Evolutionary conservation across 2,113 vertebrate species (phyloP).

Genomic region (Thermophis baileyi): DNA sequence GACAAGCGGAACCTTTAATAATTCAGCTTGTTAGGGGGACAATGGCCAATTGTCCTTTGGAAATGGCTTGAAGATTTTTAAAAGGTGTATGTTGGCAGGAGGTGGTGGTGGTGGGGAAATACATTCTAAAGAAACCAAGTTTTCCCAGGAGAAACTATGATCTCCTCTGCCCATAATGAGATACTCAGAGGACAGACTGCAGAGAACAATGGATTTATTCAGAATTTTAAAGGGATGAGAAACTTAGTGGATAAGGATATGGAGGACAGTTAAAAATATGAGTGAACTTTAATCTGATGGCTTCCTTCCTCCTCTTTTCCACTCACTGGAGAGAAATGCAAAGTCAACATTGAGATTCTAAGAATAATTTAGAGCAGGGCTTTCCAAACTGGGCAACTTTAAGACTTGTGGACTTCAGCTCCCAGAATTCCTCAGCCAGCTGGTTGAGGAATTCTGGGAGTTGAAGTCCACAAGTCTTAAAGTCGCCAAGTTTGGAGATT

Average conservation of each 20-base stretch:
- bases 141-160: neutral
- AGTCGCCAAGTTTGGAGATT: neutral
- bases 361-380: neutral
- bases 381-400: neutral
- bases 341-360: neutral
- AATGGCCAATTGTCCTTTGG: conserved; percentile 1
- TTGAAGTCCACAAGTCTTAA: neutral
- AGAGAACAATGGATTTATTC: neutral
- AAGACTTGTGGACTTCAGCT: neutral
- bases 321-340: neutral
- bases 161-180: neutral
- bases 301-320: neutral
- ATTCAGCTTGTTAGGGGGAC: neutral
- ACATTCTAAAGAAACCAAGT: neutral
- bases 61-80: conserved; percentile 3
- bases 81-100: neutral
- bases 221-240: neutral
- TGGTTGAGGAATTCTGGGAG: neutral
- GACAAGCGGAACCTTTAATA: neutral
- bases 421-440: neutral
- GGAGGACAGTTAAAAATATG: neutral
- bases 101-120: too few relatives aligned
- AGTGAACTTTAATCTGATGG: neutral
- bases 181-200: neutral
- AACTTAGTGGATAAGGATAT: neutral